Percentiles rank a stretch among this genome's conserved stretches.
phyloP scores from a whole-genome alignment of 2,888 invertebrate species.

The Therioaphis trifolii region DNA sequence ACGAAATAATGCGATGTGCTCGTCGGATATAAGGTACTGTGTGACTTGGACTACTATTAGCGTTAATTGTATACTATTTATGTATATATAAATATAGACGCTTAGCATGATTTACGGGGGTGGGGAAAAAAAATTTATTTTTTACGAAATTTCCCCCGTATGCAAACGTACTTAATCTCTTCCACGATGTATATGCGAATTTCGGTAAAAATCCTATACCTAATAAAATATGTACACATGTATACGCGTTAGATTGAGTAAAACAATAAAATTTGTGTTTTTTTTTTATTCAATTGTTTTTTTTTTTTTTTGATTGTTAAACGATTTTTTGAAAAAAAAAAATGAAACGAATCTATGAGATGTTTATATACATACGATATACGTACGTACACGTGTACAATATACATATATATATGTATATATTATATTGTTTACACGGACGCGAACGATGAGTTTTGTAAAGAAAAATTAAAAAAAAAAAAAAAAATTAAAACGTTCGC shows the following conservation, averaged over 20 bases:
- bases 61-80: no score
- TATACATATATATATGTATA: neutral
- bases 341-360: neutral
- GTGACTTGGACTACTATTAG: no score
- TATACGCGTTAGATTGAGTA: constrained; percentile 32
- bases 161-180: constrained; percentile 30
- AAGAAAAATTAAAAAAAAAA: no score
- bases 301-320: constrained; percentile 5
- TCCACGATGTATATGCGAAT: constrained; percentile 43
- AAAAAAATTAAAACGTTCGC: no score
- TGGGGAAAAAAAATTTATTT: no score
- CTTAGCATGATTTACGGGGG: neutral
- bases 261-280: constrained; percentile 9
- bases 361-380: neutral
- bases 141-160: no score
- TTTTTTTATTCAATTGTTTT: neutral
- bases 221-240: constrained; percentile 14
- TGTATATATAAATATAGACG: neutral
- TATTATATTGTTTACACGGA: neutral
- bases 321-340: constrained; percentile 9
- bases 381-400: neutral
- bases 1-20: neutral
- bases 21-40: neutral
- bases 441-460: neutral
- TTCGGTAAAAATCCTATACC: neutral